Evolutionary conservation across 2,797 vertebrate genomes (phyloP).

Genomic region (Gila robusta): DNA sequence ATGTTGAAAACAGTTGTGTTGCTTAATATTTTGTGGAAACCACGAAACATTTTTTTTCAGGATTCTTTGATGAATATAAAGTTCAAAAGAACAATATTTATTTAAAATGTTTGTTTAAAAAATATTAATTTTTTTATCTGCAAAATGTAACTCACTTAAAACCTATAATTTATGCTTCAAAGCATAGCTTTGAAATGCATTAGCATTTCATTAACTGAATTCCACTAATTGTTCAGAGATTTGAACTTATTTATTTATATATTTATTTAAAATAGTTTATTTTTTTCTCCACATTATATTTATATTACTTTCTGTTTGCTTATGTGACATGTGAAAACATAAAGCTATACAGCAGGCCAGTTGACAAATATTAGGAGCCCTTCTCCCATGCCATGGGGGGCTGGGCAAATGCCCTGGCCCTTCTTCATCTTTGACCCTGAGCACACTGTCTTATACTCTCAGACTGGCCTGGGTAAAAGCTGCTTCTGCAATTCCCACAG

Average conservation of each 20-base stretch:
- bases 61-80: background rate
- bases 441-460: background rate
- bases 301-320: background rate
- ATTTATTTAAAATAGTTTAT: background rate
- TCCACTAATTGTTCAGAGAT: background rate
- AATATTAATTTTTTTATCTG: background rate
- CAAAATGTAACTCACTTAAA: background rate
- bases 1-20: background rate
- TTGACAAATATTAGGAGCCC: background rate
- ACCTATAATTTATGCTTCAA: background rate
- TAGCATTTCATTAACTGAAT: background rate
- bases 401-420: background rate
- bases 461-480: slow-evolving; percentile 36
- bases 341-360: background rate
- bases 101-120: background rate
- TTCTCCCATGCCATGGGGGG: background rate
- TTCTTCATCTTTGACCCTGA: slow-evolving; percentile 36
- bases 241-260: background rate
- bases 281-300: background rate
- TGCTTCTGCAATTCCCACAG: slow-evolving; percentile 41
- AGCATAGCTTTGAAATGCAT: background rate
- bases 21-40: background rate
- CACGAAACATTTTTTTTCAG: too few relatives aligned
- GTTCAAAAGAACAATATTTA: background rate
- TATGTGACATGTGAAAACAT: background rate